Evolutionary conservation across 1,140 invertebrate genomes (phyloP), one percentile per base, ranked within the genome.

Genomic region (Portunus trituberculatus): DNA sequence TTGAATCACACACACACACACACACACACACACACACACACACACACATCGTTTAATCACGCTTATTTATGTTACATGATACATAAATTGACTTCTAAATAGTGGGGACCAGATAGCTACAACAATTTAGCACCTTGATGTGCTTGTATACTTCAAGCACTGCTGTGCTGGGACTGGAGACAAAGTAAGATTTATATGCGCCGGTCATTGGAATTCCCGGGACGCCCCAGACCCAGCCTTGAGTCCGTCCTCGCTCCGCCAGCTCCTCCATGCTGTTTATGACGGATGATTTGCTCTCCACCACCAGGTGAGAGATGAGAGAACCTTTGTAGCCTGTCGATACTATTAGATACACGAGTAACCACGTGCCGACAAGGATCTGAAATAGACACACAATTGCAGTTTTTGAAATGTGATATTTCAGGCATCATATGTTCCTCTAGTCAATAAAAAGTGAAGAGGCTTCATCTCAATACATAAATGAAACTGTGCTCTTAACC

Each of bases 211-310:
- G 20, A 76, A n/a, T 1, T n/a, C 12, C n/a, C 12, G 52, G 8
- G 16, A 59, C 16, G 6, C 92, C 92, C 92, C 92, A 93, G 1
- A 20, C 7, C 92, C 92, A 93, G 2, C 92, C 76, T 16, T 39
- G 16, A 2, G 20, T 31, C 25, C n/a, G 1, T 7, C n/a, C 67
- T 25, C 67, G 67, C 67, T 39, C 29, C 92, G 59, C 67, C 67
- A 93, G 28, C 8, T 93, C 92, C 82, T 82, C 92, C 16, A 93
- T 25, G 20, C 59, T 45, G 82, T 93, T 93, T 32, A 93, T 76
- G 20, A 39, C 92, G 6, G 92, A 31, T 32, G 92, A 83, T 67
- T 45, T 93, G 0, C 76, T 31, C 32, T 93, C 67, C 14, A 93
- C 92, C 67, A 84, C 82, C 29, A 93, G 39, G 32, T 93, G 92